A percentile compares a stretch with the other conserved stretches of the same genome.
Conservation (phyloP, 2,888 invertebrate species). For the Pycnomerus fuliginosus region DNA sequence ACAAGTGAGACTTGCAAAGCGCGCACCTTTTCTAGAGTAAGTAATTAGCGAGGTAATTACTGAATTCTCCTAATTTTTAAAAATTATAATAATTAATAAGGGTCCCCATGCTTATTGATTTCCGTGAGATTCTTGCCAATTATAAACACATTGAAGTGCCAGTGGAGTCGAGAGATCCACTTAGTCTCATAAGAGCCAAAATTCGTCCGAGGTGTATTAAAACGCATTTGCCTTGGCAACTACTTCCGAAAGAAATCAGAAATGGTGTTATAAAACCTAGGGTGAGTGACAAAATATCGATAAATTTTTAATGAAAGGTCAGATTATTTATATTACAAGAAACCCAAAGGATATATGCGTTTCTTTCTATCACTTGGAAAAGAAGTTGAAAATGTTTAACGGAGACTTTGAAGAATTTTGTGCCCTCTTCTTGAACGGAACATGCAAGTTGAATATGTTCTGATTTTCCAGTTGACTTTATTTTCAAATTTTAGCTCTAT, state of each 20-base stretch:
- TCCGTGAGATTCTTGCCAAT: conserved; percentile 33
- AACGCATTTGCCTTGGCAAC: conserved; percentile 62
- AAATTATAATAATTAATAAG: conserved; percentile 6
- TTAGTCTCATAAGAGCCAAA: conserved; percentile 31
- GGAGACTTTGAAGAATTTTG: conserved; percentile 60
- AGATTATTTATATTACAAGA: conserved; percentile 70
- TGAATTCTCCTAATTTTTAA: conserved; percentile 3
- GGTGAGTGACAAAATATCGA: conserved; percentile 25
- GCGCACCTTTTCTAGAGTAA: conserved; percentile 74
- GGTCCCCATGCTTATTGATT: conserved; percentile 36
- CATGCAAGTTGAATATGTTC: conserved; percentile 47
- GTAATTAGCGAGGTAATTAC: conserved; percentile 28
- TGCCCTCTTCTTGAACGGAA: conserved; percentile 60
- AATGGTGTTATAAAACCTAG: conserved; percentile 48
- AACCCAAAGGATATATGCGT: conserved; percentile 72
- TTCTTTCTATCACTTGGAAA: conserved; percentile 68
- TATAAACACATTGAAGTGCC: conserved; percentile 1
- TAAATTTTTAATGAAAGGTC: conserved; percentile 11
- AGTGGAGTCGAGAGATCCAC: conserved; percentile 29
- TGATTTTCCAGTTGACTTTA: conserved; percentile 4
- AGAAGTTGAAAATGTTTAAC: conserved; percentile 57
- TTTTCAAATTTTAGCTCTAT: conserved; percentile 34
- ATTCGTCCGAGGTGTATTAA: conserved; percentile 58
- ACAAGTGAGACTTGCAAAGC: conserved; percentile 53
- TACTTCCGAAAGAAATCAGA: conserved; percentile 57